phyloP scores from a whole-genome alignment of 2,113 vertebrate species.

The Microtus montanus region DNA sequence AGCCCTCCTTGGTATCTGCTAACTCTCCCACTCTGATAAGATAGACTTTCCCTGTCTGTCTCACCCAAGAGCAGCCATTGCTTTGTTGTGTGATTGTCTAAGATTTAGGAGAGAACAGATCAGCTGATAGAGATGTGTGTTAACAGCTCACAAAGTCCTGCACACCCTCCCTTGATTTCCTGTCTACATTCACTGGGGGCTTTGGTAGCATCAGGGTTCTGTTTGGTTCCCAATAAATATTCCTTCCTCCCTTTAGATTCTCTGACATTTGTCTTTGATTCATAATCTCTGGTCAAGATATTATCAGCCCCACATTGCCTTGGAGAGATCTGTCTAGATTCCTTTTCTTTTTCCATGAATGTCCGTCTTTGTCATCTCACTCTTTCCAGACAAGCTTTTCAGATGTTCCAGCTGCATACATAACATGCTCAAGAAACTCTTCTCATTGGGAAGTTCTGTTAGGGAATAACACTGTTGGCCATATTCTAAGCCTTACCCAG shows the following conservation, averaged over 20 bases:
- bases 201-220: background rate
- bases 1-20: background rate
- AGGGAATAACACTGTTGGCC: background rate
- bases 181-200: background rate
- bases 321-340: constrained; percentile 24
- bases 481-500: background rate
- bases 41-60: background rate
- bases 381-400: constrained; percentile 29
- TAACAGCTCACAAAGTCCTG: background rate
- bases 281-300: constrained; percentile 17
- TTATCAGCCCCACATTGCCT: background rate
- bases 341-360: background rate
- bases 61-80: background rate
- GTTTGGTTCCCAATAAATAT: background rate
- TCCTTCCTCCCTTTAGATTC: constrained; percentile 26
- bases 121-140: background rate
- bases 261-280: constrained; percentile 31
- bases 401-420: background rate
- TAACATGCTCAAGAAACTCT: constrained; percentile 29
- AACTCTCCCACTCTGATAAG: background rate
- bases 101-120: background rate
- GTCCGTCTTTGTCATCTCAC: constrained; percentile 3
- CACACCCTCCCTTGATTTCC: background rate
- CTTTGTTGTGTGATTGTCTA: background rate
- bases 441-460: background rate